Evolutionary conservation across 2,888 invertebrate genomes (phyloP).

Genomic region (Notodonta ziczac): DNA sequence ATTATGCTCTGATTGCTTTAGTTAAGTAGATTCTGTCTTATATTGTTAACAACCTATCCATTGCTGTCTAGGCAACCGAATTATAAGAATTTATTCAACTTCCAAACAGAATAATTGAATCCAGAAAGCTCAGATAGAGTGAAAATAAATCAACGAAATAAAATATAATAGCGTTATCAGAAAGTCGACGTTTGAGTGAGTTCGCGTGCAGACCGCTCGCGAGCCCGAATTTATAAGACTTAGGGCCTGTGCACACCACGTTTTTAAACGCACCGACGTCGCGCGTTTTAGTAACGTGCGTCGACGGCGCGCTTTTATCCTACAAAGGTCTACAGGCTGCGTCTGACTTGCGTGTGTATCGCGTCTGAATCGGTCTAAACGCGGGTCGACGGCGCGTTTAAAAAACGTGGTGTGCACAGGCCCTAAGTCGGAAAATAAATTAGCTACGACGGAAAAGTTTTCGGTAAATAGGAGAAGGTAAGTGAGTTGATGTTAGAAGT

Average conservation of each 20-base stretch:
- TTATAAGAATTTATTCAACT: conserved; percentile 19
- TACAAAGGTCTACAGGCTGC: too few relatives aligned
- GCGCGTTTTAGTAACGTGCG: too few relatives aligned
- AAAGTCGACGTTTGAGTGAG: conserved; percentile 75
- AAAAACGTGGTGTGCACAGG: too few relatives aligned
- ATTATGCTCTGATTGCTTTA: not conserved
- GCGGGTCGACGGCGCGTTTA: too few relatives aligned
- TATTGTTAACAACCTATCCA: not conserved
- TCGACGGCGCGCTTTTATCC: too few relatives aligned
- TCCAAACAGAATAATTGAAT: conserved; percentile 43
- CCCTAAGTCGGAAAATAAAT: conserved; percentile 75
- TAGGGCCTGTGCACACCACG: conserved; percentile 16
- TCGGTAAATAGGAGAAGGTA: conserved; percentile 70
- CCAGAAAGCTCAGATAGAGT: conserved; percentile 44
- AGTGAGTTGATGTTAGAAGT: conserved; percentile 32
- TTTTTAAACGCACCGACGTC: too few relatives aligned
- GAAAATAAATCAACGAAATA: conserved; percentile 55
- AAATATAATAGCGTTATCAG: conserved; percentile 72
- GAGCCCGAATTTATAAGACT: conserved; percentile 78
- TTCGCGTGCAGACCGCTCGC: conserved; percentile 78
- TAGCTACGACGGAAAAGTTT: conserved; percentile 79
- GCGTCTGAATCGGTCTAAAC: too few relatives aligned
- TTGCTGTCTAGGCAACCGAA: not conserved
- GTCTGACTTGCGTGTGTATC: too few relatives aligned
- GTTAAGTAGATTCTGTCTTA: too few relatives aligned